These are phyloP conservation scores for Tiliqua scincoides DNA, from an alignment of 2,113 vertebrate species.

Conservation along the genomic window DNA sequence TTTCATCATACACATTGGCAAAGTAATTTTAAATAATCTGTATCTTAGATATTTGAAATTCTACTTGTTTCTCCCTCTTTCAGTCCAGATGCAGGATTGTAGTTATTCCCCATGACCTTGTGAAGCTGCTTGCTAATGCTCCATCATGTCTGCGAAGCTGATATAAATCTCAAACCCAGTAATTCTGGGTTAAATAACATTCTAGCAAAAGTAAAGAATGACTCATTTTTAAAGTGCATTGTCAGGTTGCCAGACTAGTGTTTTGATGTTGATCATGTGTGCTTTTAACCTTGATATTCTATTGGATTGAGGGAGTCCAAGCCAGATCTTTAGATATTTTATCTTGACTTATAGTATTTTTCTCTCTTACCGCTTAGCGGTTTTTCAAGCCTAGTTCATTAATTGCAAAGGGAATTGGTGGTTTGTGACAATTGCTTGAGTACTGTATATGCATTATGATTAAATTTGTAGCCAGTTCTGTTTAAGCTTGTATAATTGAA, in stretches of 20 bases:
- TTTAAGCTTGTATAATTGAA: constrained; percentile 7
- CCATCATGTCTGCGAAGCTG: neutral
- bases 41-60: neutral
- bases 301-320: neutral
- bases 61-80: constrained; percentile 5
- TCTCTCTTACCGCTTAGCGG: neutral
- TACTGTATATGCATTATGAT: neutral
- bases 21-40: constrained; percentile 1
- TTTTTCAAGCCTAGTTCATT: neutral
- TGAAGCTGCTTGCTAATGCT: neutral
- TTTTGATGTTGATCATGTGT: constrained; percentile 19
- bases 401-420: neutral
- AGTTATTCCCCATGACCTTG: neutral
- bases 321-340: neutral
- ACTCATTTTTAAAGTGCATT: constrained; percentile 15
- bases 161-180: constrained; percentile 13
- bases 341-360: neutral
- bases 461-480: neutral
- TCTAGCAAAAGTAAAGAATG: constrained; percentile 16
- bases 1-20: neutral
- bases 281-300: constrained; percentile 34
- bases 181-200: constrained; percentile 22
- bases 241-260: neutral
- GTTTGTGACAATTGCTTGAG: constrained; percentile 7
- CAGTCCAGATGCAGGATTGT: neutral